Evolutionary conservation across 2,888 invertebrate species (phyloP).

Genomic region (Podotricha telesiphe): DNA sequence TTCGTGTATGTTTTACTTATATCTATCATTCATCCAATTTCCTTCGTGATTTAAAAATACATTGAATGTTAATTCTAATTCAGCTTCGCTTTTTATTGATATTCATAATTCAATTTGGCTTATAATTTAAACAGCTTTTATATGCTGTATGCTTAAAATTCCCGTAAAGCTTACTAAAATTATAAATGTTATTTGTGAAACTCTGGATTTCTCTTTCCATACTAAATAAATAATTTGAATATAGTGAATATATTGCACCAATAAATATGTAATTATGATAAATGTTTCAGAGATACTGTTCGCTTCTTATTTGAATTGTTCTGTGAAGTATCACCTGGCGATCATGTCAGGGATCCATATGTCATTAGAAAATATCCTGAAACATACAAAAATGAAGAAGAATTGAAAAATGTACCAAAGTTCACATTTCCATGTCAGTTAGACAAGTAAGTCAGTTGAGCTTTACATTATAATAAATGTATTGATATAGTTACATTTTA

Average conservation of each 20-base stretch:
- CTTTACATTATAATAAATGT: not conserved
- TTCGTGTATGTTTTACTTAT: slow-evolving; percentile 14
- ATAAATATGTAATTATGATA: slow-evolving; percentile 29
- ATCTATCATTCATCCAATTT: not conserved
- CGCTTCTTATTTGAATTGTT: slow-evolving; percentile 92
- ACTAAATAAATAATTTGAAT: not conserved
- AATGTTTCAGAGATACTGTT: slow-evolving; percentile 88
- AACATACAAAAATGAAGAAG: slow-evolving; percentile 91
- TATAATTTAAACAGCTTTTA: no score
- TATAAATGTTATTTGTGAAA: no score
- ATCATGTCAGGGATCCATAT: slow-evolving; percentile 84
- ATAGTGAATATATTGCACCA: not conserved
- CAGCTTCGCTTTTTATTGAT: not conserved
- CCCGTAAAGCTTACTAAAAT: no score
- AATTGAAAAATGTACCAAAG: slow-evolving; percentile 93
- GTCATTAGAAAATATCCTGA: slow-evolving; percentile 94
- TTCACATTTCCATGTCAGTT: slow-evolving; percentile 91
- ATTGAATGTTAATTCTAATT: no score
- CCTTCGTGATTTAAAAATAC: no score
- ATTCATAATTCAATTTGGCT: not conserved
- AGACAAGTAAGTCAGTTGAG: slow-evolving; percentile 65
- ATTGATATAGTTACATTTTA: no score
- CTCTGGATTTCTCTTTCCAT: no score
- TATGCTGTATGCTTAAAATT: no score
- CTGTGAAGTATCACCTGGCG: slow-evolving; percentile 89